Conservation (phyloP, 2,888 invertebrate species). For the Gastracanthus pulcherrimus region DNA sequence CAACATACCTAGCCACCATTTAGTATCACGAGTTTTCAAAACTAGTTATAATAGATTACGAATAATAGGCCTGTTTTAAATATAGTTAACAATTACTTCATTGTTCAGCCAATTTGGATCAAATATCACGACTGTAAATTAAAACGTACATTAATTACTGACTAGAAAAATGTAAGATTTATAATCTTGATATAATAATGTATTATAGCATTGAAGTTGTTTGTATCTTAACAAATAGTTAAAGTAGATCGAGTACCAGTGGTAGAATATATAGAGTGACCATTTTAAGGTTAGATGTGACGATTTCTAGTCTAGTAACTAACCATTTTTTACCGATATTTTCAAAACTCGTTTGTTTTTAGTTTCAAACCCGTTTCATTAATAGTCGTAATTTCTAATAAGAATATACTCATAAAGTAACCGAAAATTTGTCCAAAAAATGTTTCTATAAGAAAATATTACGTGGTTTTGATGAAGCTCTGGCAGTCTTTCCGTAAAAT, state of each 20-base stretch:
- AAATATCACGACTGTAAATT: slow-evolving; percentile 10
- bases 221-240: background rate
- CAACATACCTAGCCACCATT: too few species aligned
- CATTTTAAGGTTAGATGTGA: background rate
- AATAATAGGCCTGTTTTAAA: background rate
- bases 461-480: too few species aligned
- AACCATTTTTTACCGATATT: too few species aligned
- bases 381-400: too few species aligned
- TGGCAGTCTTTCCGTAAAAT: too few species aligned
- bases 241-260: background rate
- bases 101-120: slow-evolving; percentile 30
- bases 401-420: too few species aligned
- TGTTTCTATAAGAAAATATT: too few species aligned
- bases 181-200: background rate
- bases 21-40: background rate
- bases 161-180: background rate
- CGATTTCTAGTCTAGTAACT: too few species aligned
- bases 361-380: too few species aligned
- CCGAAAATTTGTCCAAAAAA: too few species aligned
- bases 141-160: background rate
- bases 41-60: background rate
- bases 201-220: background rate
- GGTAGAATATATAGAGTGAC: too few species aligned
- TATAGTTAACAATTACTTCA: slow-evolving; percentile 19
- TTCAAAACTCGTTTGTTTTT: too few species aligned